Evolutionary conservation across 1,140 invertebrate species (phyloP).

Genomic region (Dinothrombium tinctorium): DNA sequence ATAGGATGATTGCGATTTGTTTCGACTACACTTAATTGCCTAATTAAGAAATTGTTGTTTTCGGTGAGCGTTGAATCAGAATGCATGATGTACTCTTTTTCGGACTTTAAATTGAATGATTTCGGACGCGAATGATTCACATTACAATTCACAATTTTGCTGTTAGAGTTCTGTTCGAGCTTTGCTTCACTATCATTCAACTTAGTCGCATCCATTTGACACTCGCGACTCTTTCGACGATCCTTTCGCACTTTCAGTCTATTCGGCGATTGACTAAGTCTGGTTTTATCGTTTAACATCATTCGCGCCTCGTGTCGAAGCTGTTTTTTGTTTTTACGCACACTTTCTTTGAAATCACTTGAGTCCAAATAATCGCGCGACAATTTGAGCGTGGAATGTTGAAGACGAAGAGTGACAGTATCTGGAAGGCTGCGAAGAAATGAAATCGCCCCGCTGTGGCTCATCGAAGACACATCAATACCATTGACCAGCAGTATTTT

Average conservation of each 20-base stretch:
- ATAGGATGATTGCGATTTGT: no score
- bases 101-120: no score
- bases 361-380: background rate
- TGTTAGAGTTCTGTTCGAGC: background rate
- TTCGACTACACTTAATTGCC: no score
- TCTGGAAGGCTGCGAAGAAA: background rate
- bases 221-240: background rate
- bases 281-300: background rate
- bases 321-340: background rate
- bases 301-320: background rate
- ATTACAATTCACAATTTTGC: background rate
- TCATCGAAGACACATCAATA: background rate
- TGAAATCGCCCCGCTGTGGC: background rate
- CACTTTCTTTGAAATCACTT: background rate
- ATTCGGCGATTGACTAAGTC: background rate
- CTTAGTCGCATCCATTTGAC: background rate
- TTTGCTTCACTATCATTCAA: background rate
- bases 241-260: background rate
- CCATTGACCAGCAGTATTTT: background rate
- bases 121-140: background rate
- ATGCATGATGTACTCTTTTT: no score
- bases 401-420: background rate
- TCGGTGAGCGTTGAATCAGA: no score
- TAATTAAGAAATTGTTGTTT: no score
- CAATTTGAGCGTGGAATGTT: no score